These are phyloP conservation scores for Paracentrotus lividus DNA, from an alignment of 53 echinoderm and acorn worm genomes.

Conservation along the genomic window DNA sequence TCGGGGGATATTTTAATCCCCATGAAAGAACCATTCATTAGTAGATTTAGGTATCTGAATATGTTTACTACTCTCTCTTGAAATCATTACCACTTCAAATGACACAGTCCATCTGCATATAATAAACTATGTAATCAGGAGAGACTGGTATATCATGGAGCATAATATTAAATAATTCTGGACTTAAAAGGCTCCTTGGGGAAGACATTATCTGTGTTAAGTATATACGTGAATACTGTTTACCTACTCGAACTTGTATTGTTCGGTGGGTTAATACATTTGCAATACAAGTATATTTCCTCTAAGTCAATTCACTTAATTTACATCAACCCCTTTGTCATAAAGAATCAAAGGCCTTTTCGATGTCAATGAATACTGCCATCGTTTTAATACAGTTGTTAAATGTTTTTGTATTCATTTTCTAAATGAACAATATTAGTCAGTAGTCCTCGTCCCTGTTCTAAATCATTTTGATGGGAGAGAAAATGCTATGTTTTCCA, in stretches of 20 bases:
- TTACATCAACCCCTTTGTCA: neutral
- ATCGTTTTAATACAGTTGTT: neutral
- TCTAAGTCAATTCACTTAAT: neutral
- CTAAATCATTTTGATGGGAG: neutral
- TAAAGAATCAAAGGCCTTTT: neutral
- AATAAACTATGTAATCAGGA: too few species aligned
- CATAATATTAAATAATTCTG: neutral
- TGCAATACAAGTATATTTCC: neutral
- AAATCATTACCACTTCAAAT: too few species aligned
- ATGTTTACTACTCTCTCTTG: too few species aligned
- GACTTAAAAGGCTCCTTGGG: neutral
- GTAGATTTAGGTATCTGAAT: too few species aligned
- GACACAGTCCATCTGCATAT: too few species aligned
- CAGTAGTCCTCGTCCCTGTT: neutral
- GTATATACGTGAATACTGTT: neutral
- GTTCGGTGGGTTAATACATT: neutral
- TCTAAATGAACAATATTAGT: neutral
- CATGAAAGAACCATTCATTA: too few species aligned
- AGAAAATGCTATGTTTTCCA: too few species aligned
- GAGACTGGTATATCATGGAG: too few species aligned
- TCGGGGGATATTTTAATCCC: too few species aligned
- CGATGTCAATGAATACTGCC: neutral
- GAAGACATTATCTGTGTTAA: neutral
- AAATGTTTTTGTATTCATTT: neutral
- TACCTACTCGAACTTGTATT: neutral